Evolutionary conservation across 2,888 invertebrate genomes (phyloP).

Genomic region (Ophion ventricosus): DNA sequence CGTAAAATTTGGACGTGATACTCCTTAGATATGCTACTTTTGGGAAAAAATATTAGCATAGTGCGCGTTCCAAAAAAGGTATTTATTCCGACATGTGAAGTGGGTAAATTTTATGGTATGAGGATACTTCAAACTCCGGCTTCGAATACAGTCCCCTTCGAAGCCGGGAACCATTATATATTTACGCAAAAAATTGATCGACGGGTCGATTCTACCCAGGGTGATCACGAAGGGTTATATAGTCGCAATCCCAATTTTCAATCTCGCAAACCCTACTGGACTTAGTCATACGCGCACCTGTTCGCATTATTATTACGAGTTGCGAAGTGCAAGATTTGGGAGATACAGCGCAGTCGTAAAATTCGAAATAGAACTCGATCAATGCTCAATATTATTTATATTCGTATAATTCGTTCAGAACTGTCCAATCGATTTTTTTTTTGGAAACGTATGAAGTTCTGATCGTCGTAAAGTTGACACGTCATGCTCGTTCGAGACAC

Average conservation of each 20-base stretch:
- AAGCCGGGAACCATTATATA: too few species aligned
- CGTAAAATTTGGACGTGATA: too few species aligned
- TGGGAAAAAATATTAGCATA: too few species aligned
- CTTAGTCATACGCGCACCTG: neutral
- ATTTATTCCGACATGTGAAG: too few species aligned
- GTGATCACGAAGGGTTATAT: too few species aligned
- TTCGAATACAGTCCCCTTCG: too few species aligned
- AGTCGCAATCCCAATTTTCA: neutral
- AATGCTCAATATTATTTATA: slow-evolving; percentile 10
- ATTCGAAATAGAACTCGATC: slow-evolving; percentile 42
- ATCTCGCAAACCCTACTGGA: neutral
- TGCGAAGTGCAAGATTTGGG: slow-evolving; percentile 14
- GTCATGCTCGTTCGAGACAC: neutral
- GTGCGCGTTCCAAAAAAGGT: too few species aligned
- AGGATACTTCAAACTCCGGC: too few species aligned
- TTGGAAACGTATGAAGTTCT: slow-evolving; percentile 22
- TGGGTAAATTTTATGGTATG: too few species aligned
- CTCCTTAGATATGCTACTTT: too few species aligned
- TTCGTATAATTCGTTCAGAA: slow-evolving; percentile 3
- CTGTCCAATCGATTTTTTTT: slow-evolving; percentile 2
- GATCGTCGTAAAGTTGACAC: neutral
- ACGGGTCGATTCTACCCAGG: too few species aligned
- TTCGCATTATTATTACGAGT: slow-evolving; percentile 26
- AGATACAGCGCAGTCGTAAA: slow-evolving; percentile 28
- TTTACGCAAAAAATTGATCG: too few species aligned